Percentiles rank a stretch among this genome's conserved stretches.
Conservation (phyloP, 1,140 invertebrate genomes). For the Muscidifurax raptorellus region DNA sequence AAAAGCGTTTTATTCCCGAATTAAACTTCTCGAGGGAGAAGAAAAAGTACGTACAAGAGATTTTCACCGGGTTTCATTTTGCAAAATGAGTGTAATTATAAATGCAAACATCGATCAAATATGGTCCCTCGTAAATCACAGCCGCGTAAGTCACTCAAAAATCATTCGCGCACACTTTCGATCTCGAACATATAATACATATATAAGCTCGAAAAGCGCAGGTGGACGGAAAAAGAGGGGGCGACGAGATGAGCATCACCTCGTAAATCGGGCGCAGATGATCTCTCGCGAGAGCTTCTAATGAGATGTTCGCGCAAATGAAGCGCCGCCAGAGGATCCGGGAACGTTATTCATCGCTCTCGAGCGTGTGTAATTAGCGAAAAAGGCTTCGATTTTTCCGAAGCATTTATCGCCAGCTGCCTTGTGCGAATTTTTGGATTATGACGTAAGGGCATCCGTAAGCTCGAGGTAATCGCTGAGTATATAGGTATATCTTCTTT, state of each 20-base stretch:
- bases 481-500: no score
- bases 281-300: not conserved
- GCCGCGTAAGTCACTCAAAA: not conserved
- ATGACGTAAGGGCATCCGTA: not conserved
- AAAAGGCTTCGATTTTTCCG: not conserved
- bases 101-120: not conserved
- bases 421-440: not conserved
- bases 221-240: not conserved
- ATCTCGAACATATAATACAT: not conserved
- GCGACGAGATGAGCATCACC: not conserved
- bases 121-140: not conserved
- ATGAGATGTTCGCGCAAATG: slow-evolving; percentile 2
- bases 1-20: not conserved
- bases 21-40: no score
- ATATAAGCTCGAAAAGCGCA: not conserved
- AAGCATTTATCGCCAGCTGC: no score
- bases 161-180: not conserved
- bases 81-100: not conserved
- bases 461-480: no score
- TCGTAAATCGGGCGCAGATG: not conserved
- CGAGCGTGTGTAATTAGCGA: not conserved
- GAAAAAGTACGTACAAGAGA: not conserved
- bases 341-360: slow-evolving; percentile 16
- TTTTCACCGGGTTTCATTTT: not conserved
- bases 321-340: not conserved